Evolutionary conservation across 2,888 invertebrate species (phyloP).

Genomic region (Protonemura montana): DNA sequence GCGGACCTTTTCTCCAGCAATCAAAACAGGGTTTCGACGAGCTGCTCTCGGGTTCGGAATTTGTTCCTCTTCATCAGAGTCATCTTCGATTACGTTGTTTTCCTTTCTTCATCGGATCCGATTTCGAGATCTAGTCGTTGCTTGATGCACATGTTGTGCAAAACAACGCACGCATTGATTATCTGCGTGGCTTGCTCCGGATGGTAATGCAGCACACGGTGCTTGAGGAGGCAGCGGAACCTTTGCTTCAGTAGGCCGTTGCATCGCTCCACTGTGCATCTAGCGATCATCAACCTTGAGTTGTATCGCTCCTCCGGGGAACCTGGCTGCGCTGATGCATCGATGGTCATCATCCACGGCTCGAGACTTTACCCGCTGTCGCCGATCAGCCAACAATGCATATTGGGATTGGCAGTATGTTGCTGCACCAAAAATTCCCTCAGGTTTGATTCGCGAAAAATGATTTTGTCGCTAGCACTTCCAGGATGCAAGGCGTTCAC

Average conservation of each 20-base stretch:
- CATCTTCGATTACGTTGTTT: too few species aligned
- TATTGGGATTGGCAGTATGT: neutral
- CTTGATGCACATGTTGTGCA: neutral
- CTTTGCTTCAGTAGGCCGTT: conserved; percentile 13
- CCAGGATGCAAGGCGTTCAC: conserved; percentile 9
- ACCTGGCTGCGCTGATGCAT: neutral
- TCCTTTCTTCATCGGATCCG: conserved; percentile 1
- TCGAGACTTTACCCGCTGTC: conserved; percentile 23
- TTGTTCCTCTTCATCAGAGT: too few species aligned
- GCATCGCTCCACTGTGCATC: conserved; percentile 28
- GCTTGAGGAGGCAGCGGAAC: neutral
- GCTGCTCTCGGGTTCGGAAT: too few species aligned
- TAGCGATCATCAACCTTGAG: neutral
- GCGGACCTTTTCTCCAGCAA: too few species aligned
- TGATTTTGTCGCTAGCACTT: conserved; percentile 29
- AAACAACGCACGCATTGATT: neutral
- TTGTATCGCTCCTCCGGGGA: neutral
- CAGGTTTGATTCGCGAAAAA: neutral
- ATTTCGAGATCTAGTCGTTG: neutral
- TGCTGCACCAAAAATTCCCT: neutral
- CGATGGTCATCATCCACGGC: conserved; percentile 8
- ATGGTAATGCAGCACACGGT: conserved; percentile 30
- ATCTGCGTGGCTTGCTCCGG: neutral
- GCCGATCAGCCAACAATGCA: neutral
- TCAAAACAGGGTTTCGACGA: too few species aligned